Evolutionary conservation across 2,797 vertebrate species (phyloP).

Genomic region (Tragopan temminckii): DNA sequence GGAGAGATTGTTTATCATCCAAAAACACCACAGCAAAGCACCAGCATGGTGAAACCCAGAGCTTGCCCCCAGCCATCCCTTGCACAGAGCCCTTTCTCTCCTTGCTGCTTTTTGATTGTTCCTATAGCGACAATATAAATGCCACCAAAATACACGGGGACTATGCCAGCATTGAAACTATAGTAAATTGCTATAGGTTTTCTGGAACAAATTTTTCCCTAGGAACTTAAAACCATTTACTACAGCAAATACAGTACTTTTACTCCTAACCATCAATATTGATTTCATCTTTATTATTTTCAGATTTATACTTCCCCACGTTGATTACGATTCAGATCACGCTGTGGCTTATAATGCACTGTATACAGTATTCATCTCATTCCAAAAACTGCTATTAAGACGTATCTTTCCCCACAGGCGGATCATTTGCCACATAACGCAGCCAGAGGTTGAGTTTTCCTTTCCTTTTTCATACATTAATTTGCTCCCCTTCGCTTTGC

Average conservation of each 20-base stretch:
- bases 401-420: constrained; percentile 65
- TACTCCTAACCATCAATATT: constrained; percentile 69
- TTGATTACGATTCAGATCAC: constrained; percentile 75
- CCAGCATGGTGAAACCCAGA: fast-evolving
- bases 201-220: constrained; percentile 42
- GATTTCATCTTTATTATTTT: constrained; percentile 73
- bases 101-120: constrained; percentile 1
- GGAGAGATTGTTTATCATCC: neutral
- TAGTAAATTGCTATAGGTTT: constrained; percentile 25
- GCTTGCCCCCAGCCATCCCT: neutral
- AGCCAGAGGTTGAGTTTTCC: constrained; percentile 19
- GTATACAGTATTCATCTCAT: constrained; percentile 62
- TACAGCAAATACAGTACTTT: constrained; percentile 56
- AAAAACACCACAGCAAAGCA: neutral
- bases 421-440: constrained; percentile 61
- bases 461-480: constrained; percentile 54
- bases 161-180: constrained; percentile 26
- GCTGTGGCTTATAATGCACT: constrained; percentile 26
- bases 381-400: constrained; percentile 72
- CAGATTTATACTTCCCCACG: constrained; percentile 62
- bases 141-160: constrained; percentile 1
- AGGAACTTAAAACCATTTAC: constrained; percentile 37
- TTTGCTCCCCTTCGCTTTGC: constrained; percentile 56
- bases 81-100: neutral
- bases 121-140: constrained; percentile 5